Percentiles rank a stretch among this genome's conserved stretches.
Conservation (phyloP, 2,888 invertebrate species). For the Blastobasis adustella region DNA sequence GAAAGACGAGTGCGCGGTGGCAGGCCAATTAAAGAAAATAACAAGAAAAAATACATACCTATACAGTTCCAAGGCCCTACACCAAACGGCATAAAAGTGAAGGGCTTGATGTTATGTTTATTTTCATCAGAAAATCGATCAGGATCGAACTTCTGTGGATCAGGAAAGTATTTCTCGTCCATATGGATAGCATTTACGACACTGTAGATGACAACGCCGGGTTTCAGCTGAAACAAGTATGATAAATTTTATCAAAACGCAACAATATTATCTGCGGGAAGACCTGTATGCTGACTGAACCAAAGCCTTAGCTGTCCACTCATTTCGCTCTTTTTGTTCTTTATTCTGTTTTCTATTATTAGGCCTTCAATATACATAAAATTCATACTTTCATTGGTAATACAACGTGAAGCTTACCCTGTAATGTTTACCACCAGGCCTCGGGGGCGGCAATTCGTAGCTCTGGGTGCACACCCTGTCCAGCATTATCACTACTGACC, state of each 20-base stretch:
- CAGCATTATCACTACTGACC: conserved; percentile 56
- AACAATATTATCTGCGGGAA: too few species aligned
- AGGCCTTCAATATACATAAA: background rate
- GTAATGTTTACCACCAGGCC: conserved; percentile 40
- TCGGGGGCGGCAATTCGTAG: conserved; percentile 54
- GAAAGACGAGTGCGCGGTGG: too few species aligned
- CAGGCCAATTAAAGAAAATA: too few species aligned
- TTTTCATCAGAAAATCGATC: conserved; percentile 36
- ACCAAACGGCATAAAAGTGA: conserved; percentile 69
- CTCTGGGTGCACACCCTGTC: conserved; percentile 67
- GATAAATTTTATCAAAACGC: too few species aligned
- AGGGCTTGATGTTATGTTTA: conserved; percentile 44
- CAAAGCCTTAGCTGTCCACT: too few species aligned
- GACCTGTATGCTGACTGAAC: too few species aligned
- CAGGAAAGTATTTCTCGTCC: conserved; percentile 31
- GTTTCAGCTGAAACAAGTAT: conserved; percentile 23
- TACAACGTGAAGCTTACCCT: conserved; percentile 26
- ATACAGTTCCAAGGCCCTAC: conserved; percentile 70
- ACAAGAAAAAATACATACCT: conserved; percentile 31
- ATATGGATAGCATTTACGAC: conserved; percentile 4
- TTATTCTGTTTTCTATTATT: too few species aligned
- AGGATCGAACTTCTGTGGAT: conserved; percentile 48
- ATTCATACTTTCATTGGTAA: too few species aligned
- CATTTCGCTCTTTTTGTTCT: too few species aligned
- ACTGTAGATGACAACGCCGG: conserved; percentile 17